Conservation (phyloP, 2,113 vertebrate species). For the Colius striatus region DNA sequence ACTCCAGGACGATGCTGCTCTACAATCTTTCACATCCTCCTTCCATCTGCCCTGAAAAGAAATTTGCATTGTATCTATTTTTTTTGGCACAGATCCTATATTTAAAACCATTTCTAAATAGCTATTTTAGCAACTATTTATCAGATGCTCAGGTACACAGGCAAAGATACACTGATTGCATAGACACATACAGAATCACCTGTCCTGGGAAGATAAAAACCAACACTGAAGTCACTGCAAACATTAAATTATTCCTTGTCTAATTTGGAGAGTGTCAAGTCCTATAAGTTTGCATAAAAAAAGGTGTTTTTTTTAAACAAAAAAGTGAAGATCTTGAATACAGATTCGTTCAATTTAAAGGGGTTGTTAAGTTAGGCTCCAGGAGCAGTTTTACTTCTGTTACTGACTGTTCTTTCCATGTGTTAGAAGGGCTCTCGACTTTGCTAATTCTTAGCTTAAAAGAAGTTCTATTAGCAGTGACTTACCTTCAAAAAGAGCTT, state of each 20-base stretch:
- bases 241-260: not conserved
- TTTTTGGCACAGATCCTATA: not conserved
- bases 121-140: not conserved
- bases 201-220: not conserved
- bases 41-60: not conserved
- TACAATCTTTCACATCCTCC: not conserved
- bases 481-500: not conserved
- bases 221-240: not conserved
- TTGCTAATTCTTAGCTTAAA: not conserved
- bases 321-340: not conserved
- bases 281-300: not conserved
- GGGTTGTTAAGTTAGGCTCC: not conserved
- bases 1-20: not conserved
- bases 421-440: not conserved
- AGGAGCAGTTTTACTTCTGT: not conserved
- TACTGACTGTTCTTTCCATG: not conserved
- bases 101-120: not conserved
- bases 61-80: conserved; percentile 1
- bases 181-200: not conserved
- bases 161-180: not conserved
- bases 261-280: not conserved
- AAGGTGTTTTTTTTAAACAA: not conserved
- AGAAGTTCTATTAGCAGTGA: not conserved
- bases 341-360: not conserved
- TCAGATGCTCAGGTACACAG: not conserved